A percentile compares a stretch with the other conserved stretches of the same genome.
These are phyloP conservation scores for Agrilus planipennis DNA, from an alignment of 1,140 invertebrate genomes.

Conservation along the genomic window DNA sequence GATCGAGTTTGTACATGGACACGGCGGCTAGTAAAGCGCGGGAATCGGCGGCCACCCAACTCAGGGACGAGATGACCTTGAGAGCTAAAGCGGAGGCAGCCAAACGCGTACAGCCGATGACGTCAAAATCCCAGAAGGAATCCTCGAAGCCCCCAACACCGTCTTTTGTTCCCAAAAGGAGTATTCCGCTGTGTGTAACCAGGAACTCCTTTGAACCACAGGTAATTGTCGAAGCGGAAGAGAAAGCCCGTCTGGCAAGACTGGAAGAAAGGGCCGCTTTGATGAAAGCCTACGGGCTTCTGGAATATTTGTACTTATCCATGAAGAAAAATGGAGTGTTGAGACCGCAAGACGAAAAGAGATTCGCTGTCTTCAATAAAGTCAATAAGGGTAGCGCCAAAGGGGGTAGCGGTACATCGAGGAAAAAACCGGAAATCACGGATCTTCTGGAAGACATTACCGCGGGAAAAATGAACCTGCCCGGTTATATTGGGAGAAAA, in stretches of 20 bases:
- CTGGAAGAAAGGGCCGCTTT: constrained; percentile 49
- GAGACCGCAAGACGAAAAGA: constrained; percentile 36
- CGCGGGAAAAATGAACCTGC: too few relatives aligned
- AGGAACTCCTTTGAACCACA: constrained; percentile 45
- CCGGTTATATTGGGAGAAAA: too few relatives aligned
- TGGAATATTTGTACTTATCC: constrained; percentile 45
- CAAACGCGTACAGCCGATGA: constrained; percentile 20
- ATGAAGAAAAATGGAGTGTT: constrained; percentile 39
- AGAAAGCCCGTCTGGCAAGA: constrained; percentile 44
- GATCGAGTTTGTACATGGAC: constrained; percentile 61
- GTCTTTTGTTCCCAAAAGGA: neutral
- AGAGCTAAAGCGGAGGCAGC: constrained; percentile 30
- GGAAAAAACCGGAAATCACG: constrained; percentile 17
- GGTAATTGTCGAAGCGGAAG: constrained; percentile 50
- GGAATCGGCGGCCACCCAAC: constrained; percentile 48
- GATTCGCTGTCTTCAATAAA: constrained; percentile 35
- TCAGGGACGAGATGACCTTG: constrained; percentile 50
- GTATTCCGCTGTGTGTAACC: too few relatives aligned
- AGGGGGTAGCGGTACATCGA: neutral
- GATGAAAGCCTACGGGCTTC: constrained; percentile 48
- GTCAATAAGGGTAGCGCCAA: constrained; percentile 18
- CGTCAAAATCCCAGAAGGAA: constrained; percentile 10
- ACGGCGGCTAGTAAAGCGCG: constrained; percentile 65
- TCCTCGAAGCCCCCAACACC: constrained; percentile 3
- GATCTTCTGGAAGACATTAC: constrained; percentile 23